Base-by-base conservation (phyloP, 2,113 vertebrate species). In the Pavo muticus region DNA sequence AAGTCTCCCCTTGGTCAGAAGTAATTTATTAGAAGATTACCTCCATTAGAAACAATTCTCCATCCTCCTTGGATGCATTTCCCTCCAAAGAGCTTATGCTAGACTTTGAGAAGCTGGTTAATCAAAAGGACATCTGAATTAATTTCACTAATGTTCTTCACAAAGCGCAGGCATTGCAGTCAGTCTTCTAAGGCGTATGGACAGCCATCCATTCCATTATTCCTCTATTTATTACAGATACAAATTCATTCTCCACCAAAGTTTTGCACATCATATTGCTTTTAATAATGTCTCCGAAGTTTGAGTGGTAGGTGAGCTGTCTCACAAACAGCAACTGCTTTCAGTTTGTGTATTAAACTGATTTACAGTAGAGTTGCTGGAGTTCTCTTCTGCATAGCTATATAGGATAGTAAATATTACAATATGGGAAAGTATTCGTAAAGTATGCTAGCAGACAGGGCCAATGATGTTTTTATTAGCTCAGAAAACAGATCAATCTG, bases 11-110 rank as follows among this genome's bases (percentile, higher is more conserved):
- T 71, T 91, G 91, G 93, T 95, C 91, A 95, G 86, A 92, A 96
- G 73, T 96, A 96, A 97, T 97, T 96, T 97, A 93, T 97, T 96
- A 94, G 94, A 94, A 95, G 97, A 97, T 97, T 97, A 97, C 25
- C 67, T 89, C 69, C 75, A 94, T 97, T 98, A 96, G 97, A 97
- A 97, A 80, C 67, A 93, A 94, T 77, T 95, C 94, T 97, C 91
- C 92, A 96, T 92, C 84, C 87, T 97, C 79, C 94, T 96, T 91
- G 73, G 82, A 90, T 95, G 92, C 47, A 94, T 87, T 96, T 97
- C 84, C 81, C 96, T 94, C 75, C 72, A 90, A 94, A 92, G 91
- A 94, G 93, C 77, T 97, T 97, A 94, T 72, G 73, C 87, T 87
- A 88, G 90, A 85, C 88, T 93, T 95, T 82, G 91, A 91, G 93